Conservation (phyloP, 1,140 invertebrate genomes). For the Drosophila dunni region DNA sequence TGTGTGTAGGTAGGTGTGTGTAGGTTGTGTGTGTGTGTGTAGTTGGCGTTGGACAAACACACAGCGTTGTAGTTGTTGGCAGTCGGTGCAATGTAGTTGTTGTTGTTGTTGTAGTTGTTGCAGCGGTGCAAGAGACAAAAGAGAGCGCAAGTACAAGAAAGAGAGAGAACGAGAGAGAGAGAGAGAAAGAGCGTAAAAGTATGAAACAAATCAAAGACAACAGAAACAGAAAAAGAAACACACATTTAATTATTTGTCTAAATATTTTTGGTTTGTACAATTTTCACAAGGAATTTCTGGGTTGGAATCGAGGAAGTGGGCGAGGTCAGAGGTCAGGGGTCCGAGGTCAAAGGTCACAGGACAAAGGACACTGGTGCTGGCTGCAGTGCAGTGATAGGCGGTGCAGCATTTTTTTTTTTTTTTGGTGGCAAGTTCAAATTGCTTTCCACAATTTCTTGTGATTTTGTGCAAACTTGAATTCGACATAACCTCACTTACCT, state of each 20-base stretch:
- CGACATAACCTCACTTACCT: slow-evolving; percentile 87
- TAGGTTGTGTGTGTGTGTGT: slow-evolving; percentile 26
- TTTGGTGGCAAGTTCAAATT: not conserved
- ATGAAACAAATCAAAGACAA: slow-evolving; percentile 46
- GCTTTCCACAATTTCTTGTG: slow-evolving; percentile 18
- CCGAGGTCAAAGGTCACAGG: not conserved
- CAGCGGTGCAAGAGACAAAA: slow-evolving; percentile 26
- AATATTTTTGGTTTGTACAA: slow-evolving; percentile 23
- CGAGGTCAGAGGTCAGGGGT: not conserved
- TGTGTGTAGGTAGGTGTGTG: slow-evolving; percentile 2
- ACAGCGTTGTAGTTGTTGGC: slow-evolving; percentile 16
- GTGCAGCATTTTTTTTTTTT: slow-evolving; percentile 48
- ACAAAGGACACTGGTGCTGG: slow-evolving; percentile 32
- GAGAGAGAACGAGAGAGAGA: slow-evolving; percentile 42
- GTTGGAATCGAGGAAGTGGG: not conserved
- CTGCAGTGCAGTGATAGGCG: slow-evolving; percentile 14
- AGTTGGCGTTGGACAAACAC: slow-evolving; percentile 21
- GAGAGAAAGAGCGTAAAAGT: slow-evolving; percentile 20
- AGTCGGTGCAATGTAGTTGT: slow-evolving; percentile 46
- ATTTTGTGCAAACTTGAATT: not conserved
- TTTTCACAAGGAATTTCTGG: not conserved
- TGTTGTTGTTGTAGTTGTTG: slow-evolving; percentile 42
- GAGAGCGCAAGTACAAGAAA: slow-evolving; percentile 20
- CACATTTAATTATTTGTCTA: slow-evolving; percentile 42
- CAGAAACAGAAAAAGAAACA: slow-evolving; percentile 33